A percentile compares a stretch with the other conserved stretches of the same genome.
phyloP scores from a whole-genome alignment of 2,888 invertebrate species.

The Cheilosia vulpina region DNA sequence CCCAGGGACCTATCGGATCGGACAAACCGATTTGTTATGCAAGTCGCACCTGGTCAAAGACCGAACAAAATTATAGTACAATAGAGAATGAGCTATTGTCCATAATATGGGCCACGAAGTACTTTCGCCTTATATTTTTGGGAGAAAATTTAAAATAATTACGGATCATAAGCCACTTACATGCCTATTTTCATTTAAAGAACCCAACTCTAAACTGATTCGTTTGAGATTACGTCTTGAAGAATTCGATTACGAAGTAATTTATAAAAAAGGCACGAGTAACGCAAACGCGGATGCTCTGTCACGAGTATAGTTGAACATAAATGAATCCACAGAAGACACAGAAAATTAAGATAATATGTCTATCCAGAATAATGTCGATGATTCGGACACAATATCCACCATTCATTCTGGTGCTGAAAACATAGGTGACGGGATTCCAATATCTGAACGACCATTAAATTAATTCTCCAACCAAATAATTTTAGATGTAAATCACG shows the following conservation, averaged over 20 bases:
- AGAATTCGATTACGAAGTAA: constrained; percentile 77
- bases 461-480: constrained; percentile 75
- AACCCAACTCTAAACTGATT: constrained; percentile 80
- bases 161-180: too few relatives aligned
- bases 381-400: constrained; percentile 11
- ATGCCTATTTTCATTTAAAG: constrained; percentile 76
- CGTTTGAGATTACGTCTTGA: constrained; percentile 79
- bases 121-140: too few relatives aligned
- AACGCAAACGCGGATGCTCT: constrained; percentile 67
- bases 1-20: constrained; percentile 41
- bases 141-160: too few relatives aligned
- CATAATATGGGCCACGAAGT: constrained; percentile 77
- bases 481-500: constrained; percentile 35
- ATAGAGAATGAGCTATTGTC: constrained; percentile 80
- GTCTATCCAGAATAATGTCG: constrained; percentile 4
- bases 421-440: constrained; percentile 43
- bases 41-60: constrained; percentile 77
- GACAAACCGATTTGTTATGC: constrained; percentile 77
- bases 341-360: neutral
- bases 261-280: constrained; percentile 69
- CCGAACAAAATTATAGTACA: constrained; percentile 77
- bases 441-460: constrained; percentile 75
- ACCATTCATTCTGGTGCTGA: neutral
- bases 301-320: constrained; percentile 16
- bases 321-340: neutral